A percentile compares a stretch with the other conserved stretches of the same genome.
phyloP scores from a whole-genome alignment of 1,140 invertebrate species.

The Ceratoteleas bidentatus region DNA sequence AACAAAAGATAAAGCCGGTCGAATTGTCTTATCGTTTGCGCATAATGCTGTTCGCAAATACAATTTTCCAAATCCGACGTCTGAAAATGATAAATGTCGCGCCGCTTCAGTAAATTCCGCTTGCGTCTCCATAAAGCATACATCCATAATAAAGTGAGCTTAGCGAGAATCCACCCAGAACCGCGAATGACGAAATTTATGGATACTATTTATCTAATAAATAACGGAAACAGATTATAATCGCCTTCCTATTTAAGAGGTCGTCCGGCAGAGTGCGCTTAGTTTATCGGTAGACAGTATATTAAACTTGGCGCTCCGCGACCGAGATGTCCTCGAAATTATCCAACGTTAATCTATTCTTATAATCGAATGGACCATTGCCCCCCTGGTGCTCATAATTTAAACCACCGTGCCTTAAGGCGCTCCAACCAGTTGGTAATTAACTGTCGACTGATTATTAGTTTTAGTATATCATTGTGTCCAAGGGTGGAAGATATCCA shows the following conservation, averaged over 20 bases:
- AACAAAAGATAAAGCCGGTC: constrained; percentile 43
- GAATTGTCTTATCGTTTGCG: constrained; percentile 39
- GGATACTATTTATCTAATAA: constrained; percentile 62
- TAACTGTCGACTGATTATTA: constrained; percentile 53
- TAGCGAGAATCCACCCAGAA: constrained; percentile 48
- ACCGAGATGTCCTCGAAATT: constrained; percentile 47
- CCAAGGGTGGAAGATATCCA: background rate
- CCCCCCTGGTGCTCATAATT: constrained; percentile 43
- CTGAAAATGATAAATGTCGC: constrained; percentile 49
- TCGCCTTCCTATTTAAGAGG: constrained; percentile 56
- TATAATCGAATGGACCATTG: constrained; percentile 58
- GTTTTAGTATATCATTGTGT: constrained; percentile 30
- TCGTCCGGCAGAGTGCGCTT: constrained; percentile 24
- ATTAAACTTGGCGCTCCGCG: constrained; percentile 30
- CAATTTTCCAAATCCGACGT: constrained; percentile 53
- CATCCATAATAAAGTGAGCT: constrained; percentile 55
- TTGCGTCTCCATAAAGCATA: constrained; percentile 52
- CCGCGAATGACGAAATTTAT: constrained; percentile 56
- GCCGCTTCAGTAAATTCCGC: constrained; percentile 34
- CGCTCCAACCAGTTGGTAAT: constrained; percentile 41
- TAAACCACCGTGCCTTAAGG: constrained; percentile 39
- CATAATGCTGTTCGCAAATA: constrained; percentile 45
- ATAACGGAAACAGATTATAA: constrained; percentile 62
- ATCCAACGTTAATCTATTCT: constrained; percentile 60
- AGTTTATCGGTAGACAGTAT: constrained; percentile 27